phyloP scores from a whole-genome alignment of 1,140 invertebrate species.

The honey bee (Apis mellifera) region DNA sequence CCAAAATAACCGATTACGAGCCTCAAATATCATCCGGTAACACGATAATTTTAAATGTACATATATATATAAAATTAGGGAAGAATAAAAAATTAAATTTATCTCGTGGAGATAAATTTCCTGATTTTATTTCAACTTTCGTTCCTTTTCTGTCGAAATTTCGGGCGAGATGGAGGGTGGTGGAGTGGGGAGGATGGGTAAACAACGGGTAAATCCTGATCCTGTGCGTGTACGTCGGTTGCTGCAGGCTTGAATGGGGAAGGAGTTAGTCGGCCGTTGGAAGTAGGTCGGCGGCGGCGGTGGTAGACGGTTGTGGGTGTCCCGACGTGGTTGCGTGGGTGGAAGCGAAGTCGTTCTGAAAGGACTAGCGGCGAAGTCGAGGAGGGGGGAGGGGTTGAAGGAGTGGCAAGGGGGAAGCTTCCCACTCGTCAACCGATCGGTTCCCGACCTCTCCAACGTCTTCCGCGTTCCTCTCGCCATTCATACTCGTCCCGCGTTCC shows the following conservation, averaged over 20 bases:
- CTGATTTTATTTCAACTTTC: no score
- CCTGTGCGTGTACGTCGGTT: slow-evolving; percentile 14
- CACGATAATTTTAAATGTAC: no score
- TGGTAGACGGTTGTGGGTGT: slow-evolving; percentile 58
- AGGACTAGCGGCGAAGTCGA: slow-evolving; percentile 43
- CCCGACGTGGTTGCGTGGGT: slow-evolving; percentile 64
- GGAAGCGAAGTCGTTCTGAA: slow-evolving; percentile 62
- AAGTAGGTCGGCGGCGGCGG: slow-evolving; percentile 62
- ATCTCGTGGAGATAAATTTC: no score
- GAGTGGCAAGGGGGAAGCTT: slow-evolving; percentile 39
- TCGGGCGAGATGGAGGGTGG: no score
- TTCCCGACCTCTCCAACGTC: slow-evolving; percentile 77
- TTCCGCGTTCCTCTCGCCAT: slow-evolving; percentile 69
- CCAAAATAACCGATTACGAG: no score
- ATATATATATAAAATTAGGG: no score
- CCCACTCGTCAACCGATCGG: slow-evolving; percentile 64
- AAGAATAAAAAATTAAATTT: no score
- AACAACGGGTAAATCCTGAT: neutral
- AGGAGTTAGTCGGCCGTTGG: slow-evolving; percentile 28
- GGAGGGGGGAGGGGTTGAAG: slow-evolving; percentile 8
- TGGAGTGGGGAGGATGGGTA: no score
- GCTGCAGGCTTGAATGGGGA: slow-evolving; percentile 48
- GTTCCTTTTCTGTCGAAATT: no score
- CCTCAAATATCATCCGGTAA: no score
- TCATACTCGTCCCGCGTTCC: slow-evolving; percentile 56